Evolutionary conservation across 2,888 invertebrate species (phyloP), one percentile per base, ranked within the genome.

Genomic region (Halictus ligatus): DNA sequence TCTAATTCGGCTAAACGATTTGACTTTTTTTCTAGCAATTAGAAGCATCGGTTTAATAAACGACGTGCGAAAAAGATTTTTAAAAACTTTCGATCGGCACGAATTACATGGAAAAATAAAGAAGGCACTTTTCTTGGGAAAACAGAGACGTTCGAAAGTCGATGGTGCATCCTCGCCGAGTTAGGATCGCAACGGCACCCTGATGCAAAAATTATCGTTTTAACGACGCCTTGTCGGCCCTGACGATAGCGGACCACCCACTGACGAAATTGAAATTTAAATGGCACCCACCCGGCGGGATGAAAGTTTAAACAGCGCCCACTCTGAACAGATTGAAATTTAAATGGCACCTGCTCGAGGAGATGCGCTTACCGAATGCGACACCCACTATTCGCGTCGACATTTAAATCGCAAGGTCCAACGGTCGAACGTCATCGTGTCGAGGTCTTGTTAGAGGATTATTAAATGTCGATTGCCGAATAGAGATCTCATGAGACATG

Each of bases 261-360:
- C 64, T n/a, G 64, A 21, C n/a, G 21, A 40, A 58, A 79, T 83
- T 83, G 67, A 83, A 76, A 76, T 83, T 85, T 40, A 83, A 85
- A 79, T 69, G 58, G 46, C 78, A 40, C 21, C 79, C 64, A 58
- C 21, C 50, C 50, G 60, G 35, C 75, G 50, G 64, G 75, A 50
- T 54, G 67, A 15, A 48, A 43, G n/a, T 29, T 75, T 48, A 67
- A 75, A 35, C n/a, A 18, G 48, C 85, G n/a, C 75, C 85, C 72
- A 85, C 79, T 43, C 79, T 43, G 67, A 15, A 4, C 15, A 21
- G 48, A 76, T 83, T 76, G 35, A 71, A 78, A 75, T 82, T 60
- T 82, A 84, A 84, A 84, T 78, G 58, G 54, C 69, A 82, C 74
- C 77, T 82, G 74, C 60, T 82, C 67, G 58, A n/a, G 81, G n/a